phyloP scores from a whole-genome alignment of 2,888 invertebrate species.

The Therioaphis trifolii region DNA sequence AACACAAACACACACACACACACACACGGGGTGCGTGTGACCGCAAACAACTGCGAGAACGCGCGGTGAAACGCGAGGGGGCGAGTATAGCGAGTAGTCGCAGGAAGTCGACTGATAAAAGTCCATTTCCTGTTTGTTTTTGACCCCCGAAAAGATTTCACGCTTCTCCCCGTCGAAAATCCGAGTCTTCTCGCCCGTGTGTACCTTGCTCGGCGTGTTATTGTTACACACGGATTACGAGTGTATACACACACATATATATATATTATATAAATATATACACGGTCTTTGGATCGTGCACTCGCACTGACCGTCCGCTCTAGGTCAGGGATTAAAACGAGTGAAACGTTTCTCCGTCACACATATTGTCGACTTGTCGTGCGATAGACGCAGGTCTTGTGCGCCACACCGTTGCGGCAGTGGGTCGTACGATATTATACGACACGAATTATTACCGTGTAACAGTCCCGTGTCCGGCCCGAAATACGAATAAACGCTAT shows the following conservation, averaged over 20 bases:
- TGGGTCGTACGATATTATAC: no score
- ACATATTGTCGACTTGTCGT: no score
- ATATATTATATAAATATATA: no score
- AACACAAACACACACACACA: no score
- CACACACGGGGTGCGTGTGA: constrained; percentile 30
- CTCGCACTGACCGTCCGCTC: no score
- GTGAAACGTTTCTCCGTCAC: no score
- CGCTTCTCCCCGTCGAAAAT: not conserved
- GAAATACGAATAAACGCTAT: not conserved
- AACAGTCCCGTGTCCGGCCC: not conserved
- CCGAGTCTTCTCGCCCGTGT: not conserved
- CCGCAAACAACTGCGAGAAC: constrained; percentile 57
- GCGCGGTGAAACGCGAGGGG: not conserved
- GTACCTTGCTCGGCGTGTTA: not conserved
- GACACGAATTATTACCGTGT: no score
- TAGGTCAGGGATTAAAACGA: no score
- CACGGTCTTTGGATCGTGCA: no score
- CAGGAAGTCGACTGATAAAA: constrained; percentile 39
- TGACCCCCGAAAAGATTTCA: not conserved
- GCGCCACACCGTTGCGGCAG: no score
- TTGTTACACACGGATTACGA: not conserved
- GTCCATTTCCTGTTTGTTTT: constrained; percentile 53
- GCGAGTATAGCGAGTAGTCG: not conserved
- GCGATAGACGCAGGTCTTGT: no score
- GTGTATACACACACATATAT: not conserved